Conservation (phyloP, 2,113 vertebrate genomes). For the Psittacula cyanocephala region DNA sequence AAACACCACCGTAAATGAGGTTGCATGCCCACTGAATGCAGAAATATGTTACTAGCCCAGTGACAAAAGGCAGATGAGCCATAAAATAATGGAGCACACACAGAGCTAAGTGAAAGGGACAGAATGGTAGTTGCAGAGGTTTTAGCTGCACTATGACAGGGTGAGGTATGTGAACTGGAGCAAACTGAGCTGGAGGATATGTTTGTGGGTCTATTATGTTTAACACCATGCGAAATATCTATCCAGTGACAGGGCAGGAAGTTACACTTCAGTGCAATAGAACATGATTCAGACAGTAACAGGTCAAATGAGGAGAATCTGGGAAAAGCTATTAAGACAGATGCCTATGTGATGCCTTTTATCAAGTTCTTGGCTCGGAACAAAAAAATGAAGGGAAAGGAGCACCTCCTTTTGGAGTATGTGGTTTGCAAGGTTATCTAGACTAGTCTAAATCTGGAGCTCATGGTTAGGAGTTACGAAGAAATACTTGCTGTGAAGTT, state of each 20-base stretch:
- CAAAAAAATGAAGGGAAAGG: not conserved
- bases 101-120: not conserved
- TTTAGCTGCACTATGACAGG: not conserved
- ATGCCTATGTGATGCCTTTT: not conserved
- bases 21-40: not conserved
- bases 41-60: not conserved
- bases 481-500: not conserved
- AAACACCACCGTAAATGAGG: not conserved
- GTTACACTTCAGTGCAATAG: not conserved
- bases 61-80: not conserved
- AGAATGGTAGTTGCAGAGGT: not conserved
- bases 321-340: not conserved
- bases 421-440: not conserved
- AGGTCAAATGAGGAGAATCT: conserved; percentile 7
- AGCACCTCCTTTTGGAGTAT: not conserved
- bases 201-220: conserved; percentile 3
- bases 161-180: not conserved
- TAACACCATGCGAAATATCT: not conserved
- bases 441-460: not conserved
- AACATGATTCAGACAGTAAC: conserved; percentile 3
- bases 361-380: not conserved
- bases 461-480: not conserved
- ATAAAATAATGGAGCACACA: not conserved
- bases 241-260: not conserved
- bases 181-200: not conserved